Evolutionary conservation across 2,797 vertebrate genomes (phyloP).

Genomic region (Hybognathus amarus): DNA sequence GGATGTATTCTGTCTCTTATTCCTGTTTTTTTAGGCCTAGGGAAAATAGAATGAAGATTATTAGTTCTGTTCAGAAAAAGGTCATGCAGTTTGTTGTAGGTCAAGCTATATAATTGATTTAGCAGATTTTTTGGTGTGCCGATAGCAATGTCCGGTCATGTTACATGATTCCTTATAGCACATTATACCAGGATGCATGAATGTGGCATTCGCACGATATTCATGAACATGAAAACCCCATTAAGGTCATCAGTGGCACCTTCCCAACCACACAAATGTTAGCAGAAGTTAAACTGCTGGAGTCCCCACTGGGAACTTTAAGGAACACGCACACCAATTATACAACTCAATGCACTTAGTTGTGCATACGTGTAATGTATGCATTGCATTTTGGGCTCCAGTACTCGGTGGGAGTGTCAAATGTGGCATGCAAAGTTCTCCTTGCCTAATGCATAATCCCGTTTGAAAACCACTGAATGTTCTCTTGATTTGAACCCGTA

Average conservation of each 20-base stretch:
- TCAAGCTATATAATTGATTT: conserved; percentile 9
- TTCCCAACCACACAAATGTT: conserved; percentile 59
- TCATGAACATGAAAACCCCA: conserved; percentile 71
- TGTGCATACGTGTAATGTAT: too few relatives aligned
- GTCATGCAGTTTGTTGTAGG: not conserved
- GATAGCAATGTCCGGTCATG: conserved; percentile 11
- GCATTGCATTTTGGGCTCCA: not conserved
- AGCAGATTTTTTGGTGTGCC: not conserved
- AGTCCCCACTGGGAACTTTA: not conserved
- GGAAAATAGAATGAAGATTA: not conserved
- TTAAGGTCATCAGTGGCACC: conserved; percentile 66
- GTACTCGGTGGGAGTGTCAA: not conserved
- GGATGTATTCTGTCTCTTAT: not conserved
- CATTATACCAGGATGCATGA: conserved; percentile 54
- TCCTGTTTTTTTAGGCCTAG: not conserved
- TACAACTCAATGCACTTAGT: too few relatives aligned
- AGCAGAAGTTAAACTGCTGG: not conserved
- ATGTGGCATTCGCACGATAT: conserved; percentile 46
- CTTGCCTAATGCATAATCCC: not conserved
- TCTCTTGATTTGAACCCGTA: not conserved
- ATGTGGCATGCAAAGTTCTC: not conserved
- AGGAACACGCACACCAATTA: too few relatives aligned
- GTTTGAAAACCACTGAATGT: conserved; percentile 11
- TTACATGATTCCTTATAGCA: conserved; percentile 57
- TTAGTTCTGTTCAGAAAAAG: conserved; percentile 34